Base-by-base conservation (phyloP, 2,888 invertebrate species). In the Xestia ashworthii region DNA sequence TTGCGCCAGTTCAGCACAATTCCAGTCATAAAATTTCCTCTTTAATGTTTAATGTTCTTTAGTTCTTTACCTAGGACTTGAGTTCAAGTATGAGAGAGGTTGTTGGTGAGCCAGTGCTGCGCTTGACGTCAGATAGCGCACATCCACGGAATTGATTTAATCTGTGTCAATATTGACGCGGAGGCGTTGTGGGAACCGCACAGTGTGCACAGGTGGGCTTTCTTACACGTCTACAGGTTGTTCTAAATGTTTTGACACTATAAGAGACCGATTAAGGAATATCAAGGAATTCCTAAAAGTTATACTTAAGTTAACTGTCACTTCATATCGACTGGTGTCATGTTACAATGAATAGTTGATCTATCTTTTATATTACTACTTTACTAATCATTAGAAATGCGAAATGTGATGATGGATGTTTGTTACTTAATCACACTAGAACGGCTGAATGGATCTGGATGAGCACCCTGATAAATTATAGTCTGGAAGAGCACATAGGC, bases 131-230 rank as follows among this genome's bases (percentile, higher is more conserved):
- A 93, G 95, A 94, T 93, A 95, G 89, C 89, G 91, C 85, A 80
- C 91, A 93, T 93, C 92, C 93, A 92, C 85, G 91, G 93, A 94
- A 95, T 95, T 93, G 95, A 93, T 94, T 93, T 95, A 95, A 95
- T 96, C 95, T 93, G 90, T 89, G 95, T 95, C 93, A 96, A 96
- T 95, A 96, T 96, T 96, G 95, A 95, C 95, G 90, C 80, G 87
- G 91, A 91, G 93, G 92, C 92, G 92, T 89, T 93, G 93, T 95
- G 95, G 95, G 96, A 95, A 95, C 93, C 88, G 80, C 92, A 82
- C 88, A 89, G 96, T 96, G 93, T 96, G 94, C 96, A 95, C 96
- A 96, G 96, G 96, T 96, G 96, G 93, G 90, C 92, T 82, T 82
- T 89, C 86, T 88, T 77, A 78, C 70, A 46, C 9, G 22, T 78